Base-by-base conservation (phyloP, 30 jellyfish, hydroid and myxozoan genomes). In the Mastigias papua region DNA sequence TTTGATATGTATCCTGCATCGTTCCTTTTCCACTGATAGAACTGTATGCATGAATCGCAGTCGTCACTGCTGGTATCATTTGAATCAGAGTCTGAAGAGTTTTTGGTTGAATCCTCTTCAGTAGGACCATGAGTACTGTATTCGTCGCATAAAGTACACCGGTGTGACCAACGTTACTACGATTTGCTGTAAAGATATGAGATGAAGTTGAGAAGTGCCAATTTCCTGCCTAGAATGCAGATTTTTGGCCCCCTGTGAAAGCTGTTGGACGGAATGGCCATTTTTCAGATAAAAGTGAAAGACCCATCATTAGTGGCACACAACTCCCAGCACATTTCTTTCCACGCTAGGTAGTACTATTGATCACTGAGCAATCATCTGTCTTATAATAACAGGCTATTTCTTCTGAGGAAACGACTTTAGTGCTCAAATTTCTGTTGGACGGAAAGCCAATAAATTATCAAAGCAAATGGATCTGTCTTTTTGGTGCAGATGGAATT, bases 31-130 rank as follows among this genome's bases (percentile, higher is more conserved):
- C 87, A 50, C 51, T 42, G 87, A 26, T 57, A 54, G 51, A n/a
- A n/a, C n/a, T n/a, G n/a, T n/a, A n/a, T n/a, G n/a, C n/a, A n/a
- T n/a, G n/a, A n/a, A n/a, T n/a, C 32, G 57, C 87, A 48, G 20
- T 54, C 48, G 73, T 76, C 87, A 34, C 69, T 16, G 6, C 75
- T 48, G 74, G 61, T 30, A 54, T 76, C 87, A 48, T 76, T 74
- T 57, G 87, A 15, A 48, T 33, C 54, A 27, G 22, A 46, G 2
- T 48, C 65, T 34, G 65, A 33, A 10, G 62, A 2, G 9, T 65
- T 5, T 21, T 11, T 65, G 35, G 16, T 11, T 1, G 34, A 17
- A 21, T 17, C 77, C 37, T 2, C 2, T 17, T 65, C 77, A n/a
- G n/a, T n/a, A n/a, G n/a, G n/a, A n/a, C n/a, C n/a, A n/a, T n/a